Percentiles rank a stretch among this genome's conserved stretches.
Conservation (phyloP, 2,113 vertebrate genomes). For the Poeciliopsis retropinna region DNA sequence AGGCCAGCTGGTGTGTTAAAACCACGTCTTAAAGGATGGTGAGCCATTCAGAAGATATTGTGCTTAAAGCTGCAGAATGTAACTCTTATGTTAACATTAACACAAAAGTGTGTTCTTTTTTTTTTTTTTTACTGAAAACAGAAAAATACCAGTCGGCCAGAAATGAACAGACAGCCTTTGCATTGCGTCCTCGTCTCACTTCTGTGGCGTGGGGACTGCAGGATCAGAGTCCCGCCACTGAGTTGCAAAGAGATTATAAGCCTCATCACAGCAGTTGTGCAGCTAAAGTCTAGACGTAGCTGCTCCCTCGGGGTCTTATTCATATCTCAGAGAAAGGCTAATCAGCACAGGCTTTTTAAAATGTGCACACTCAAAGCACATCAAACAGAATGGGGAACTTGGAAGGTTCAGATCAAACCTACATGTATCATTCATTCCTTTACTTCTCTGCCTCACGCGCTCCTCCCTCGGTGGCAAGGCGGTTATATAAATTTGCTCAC, state of each 20-base stretch:
- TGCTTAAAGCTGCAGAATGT: too few species aligned
- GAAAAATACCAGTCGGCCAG: not conserved
- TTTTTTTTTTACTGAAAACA: not conserved
- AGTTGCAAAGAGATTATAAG: slow-evolving; percentile 41
- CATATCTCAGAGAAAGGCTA: slow-evolving; percentile 50
- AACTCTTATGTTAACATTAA: too few species aligned
- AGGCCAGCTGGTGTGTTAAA: too few species aligned
- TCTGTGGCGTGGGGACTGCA: slow-evolving; percentile 28
- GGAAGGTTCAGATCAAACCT: slow-evolving; percentile 63
- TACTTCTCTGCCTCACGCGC: slow-evolving; percentile 14
- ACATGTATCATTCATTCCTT: slow-evolving; percentile 62
- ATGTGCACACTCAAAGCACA: slow-evolving; percentile 52
- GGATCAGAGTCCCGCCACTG: slow-evolving; percentile 34
- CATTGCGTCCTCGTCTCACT: slow-evolving; percentile 17
- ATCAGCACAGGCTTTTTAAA: slow-evolving; percentile 55
- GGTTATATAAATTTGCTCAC: slow-evolving; percentile 53
- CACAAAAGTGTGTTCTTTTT: not conserved
- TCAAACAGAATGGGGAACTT: slow-evolving; percentile 60
- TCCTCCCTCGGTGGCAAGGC: slow-evolving; percentile 36
- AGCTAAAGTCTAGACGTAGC: slow-evolving; percentile 63
- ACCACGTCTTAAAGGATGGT: too few species aligned
- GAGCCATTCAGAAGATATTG: too few species aligned
- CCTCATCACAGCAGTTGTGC: slow-evolving; percentile 42
- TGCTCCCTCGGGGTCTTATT: slow-evolving; percentile 51
- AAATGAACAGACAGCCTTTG: slow-evolving; percentile 24